phyloP scores from a whole-genome alignment of 2,888 invertebrate species.

The Pycnomerus fuliginosus region DNA sequence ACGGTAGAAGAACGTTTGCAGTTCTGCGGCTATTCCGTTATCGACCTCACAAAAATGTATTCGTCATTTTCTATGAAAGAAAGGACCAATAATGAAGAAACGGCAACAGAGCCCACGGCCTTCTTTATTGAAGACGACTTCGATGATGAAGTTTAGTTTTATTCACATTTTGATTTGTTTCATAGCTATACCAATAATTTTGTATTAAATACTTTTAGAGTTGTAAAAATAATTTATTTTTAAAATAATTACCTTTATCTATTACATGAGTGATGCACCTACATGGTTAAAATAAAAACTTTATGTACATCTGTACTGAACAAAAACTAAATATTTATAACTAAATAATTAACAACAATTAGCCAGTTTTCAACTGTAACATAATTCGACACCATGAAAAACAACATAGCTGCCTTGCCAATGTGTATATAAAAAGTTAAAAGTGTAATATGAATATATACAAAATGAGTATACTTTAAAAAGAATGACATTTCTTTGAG shows the following conservation, averaged over 20 bases:
- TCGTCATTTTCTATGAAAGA: conserved; percentile 2
- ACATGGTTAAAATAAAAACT: neutral
- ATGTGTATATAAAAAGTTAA: no score
- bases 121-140: no score
- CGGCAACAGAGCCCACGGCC: no score
- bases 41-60: conserved; percentile 63
- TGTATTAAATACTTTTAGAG: no score
- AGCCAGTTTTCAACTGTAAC: no score
- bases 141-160: no score
- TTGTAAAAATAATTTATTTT: neutral
- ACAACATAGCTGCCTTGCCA: no score
- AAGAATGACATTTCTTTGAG: neutral
- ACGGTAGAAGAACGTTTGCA: conserved; percentile 66
- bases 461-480: conserved; percentile 1
- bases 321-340: neutral
- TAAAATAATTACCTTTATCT: neutral
- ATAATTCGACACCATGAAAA: no score
- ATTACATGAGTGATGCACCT: neutral
- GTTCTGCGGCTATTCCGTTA: conserved; percentile 68
- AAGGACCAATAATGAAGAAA: neutral
- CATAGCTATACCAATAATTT: no score
- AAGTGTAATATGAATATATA: conserved; percentile 19
- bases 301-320: neutral
- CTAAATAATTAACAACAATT: neutral
- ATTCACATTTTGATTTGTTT: no score